Evolutionary conservation across 2,888 invertebrate genomes (phyloP).

Genomic region (Zele albiditarsus): DNA sequence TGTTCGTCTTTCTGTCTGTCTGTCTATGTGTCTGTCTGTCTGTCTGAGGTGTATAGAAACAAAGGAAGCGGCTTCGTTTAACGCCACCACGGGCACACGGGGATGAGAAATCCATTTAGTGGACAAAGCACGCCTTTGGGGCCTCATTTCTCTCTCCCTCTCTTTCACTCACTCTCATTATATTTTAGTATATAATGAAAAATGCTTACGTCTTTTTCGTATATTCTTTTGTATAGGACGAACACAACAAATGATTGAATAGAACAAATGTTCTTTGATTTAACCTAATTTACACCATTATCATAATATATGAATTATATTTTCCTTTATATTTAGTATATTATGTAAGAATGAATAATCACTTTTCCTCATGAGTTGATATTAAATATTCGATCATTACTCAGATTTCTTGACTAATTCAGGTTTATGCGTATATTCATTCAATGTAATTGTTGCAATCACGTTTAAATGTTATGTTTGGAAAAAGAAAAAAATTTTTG

Average conservation of each 20-base stretch:
- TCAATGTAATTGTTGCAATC: neutral
- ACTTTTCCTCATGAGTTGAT: neutral
- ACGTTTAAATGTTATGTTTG: neutral
- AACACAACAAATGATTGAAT: slow-evolving; percentile 28
- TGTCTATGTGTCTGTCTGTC: neutral
- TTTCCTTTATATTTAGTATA: neutral
- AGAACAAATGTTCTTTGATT: slow-evolving; percentile 34
- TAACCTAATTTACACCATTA: slow-evolving; percentile 31
- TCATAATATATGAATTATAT: slow-evolving; percentile 19
- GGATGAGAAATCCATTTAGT: slow-evolving; percentile 53
- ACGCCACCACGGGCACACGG: slow-evolving; percentile 25
- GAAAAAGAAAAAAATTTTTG: neutral
- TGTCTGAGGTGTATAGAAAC: slow-evolving; percentile 24
- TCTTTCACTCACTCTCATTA: neutral
- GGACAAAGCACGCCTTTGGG: slow-evolving; percentile 49
- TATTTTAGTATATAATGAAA: slow-evolving; percentile 11
- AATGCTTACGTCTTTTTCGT: slow-evolving; percentile 36
- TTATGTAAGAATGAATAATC: neutral
- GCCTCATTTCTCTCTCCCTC: slow-evolving; percentile 23
- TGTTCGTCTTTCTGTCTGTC: neutral
- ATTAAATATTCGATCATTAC: no score
- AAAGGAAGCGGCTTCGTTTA: slow-evolving; percentile 35
- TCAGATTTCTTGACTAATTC: no score
- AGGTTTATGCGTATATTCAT: no score
- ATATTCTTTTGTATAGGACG: slow-evolving; percentile 26